These are phyloP conservation scores for Lasius platythorax DNA, from an alignment of 2,888 invertebrate genomes.

Conservation along the genomic window DNA sequence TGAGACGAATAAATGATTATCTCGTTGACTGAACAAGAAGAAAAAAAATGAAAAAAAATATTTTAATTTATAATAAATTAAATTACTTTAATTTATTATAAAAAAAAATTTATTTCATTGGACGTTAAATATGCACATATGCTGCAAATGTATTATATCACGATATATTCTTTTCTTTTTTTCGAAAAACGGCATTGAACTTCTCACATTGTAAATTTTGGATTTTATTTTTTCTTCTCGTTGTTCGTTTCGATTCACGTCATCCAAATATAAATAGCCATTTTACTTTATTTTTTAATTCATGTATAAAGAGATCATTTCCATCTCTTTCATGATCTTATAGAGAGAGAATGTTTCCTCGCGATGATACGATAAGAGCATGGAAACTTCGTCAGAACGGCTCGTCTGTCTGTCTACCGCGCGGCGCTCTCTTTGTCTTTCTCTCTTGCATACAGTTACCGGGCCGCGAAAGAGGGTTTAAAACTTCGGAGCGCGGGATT, in stretches of 20 bases:
- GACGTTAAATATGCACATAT: neutral
- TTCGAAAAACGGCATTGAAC: neutral
- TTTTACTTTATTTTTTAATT: neutral
- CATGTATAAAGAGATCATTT: neutral
- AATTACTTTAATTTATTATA: no score
- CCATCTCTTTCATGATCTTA: neutral
- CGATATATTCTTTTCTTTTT: neutral
- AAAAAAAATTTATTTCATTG: neutral
- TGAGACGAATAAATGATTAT: neutral
- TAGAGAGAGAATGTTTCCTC: neutral
- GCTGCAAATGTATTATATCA: neutral
- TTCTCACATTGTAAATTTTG: neutral
- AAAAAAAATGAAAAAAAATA: neutral
- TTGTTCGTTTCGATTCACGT: neutral
- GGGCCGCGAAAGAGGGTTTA: conserved; percentile 48
- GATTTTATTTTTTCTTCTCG: neutral
- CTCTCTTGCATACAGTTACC: conserved; percentile 27
- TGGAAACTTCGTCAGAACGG: neutral
- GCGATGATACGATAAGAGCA: neutral
- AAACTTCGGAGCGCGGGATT: conserved; percentile 55
- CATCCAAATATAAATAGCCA: neutral
- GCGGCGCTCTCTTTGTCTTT: neutral
- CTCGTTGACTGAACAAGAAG: neutral
- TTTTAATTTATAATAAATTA: neutral
- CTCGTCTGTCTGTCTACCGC: neutral